These are phyloP conservation scores for Peromyscus maniculatus DNA, from an alignment of 2,113 vertebrate species.

Conservation along the genomic window DNA sequence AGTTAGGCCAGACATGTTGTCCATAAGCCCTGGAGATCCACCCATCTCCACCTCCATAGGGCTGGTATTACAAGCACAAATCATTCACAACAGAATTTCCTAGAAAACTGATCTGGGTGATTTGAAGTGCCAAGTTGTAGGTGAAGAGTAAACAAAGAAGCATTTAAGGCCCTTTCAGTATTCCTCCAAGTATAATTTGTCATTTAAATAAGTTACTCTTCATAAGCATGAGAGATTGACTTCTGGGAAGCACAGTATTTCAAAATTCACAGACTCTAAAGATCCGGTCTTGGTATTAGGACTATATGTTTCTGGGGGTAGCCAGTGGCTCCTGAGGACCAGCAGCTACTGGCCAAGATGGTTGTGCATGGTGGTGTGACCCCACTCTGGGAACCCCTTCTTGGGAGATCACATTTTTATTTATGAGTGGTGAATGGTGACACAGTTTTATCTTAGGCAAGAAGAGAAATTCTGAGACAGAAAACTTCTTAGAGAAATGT, in stretches of 20 bases:
- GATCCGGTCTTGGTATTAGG: not conserved
- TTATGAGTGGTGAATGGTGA: slow-evolving; percentile 9
- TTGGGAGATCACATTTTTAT: not conserved
- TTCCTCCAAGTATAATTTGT: not conserved
- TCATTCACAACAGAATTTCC: not conserved
- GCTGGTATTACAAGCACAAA: not conserved
- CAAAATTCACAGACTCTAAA: not conserved
- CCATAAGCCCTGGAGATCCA: not conserved
- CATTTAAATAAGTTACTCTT: slow-evolving; percentile 4
- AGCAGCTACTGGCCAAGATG: not conserved
- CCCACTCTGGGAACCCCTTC: not conserved
- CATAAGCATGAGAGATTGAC: slow-evolving; percentile 1
- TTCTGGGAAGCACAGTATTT: slow-evolving; percentile 14
- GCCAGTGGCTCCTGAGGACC: not conserved
- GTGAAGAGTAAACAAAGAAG: not conserved
- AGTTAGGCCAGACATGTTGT: not conserved
- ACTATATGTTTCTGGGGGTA: not conserved
- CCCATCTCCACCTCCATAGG: not conserved
- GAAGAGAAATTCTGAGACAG: slow-evolving; percentile 3
- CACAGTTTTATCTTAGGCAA: not conserved
- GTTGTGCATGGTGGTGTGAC: not conserved
- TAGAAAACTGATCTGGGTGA: slow-evolving; percentile 16
- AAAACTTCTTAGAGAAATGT: slow-evolving; percentile 31
- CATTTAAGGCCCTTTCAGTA: slow-evolving; percentile 38
- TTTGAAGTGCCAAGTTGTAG: slow-evolving; percentile 1